Base-by-base conservation (phyloP, 2,888 invertebrate genomes). In the Andrena minutula region DNA sequence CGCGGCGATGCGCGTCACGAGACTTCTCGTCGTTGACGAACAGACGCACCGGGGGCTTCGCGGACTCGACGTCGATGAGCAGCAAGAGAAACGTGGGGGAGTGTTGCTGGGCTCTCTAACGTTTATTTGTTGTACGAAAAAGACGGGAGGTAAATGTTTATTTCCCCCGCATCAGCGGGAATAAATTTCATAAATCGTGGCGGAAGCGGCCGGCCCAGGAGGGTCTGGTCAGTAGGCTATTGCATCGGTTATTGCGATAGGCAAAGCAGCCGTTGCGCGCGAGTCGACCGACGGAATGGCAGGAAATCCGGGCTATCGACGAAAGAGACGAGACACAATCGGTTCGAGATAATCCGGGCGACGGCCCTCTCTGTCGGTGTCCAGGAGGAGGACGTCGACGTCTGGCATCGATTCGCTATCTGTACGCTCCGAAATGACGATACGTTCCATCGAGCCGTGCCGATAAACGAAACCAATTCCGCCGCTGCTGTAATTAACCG, bases 371-470 rank as follows among this genome's bases (percentile, higher is more conserved):
- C 75, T 69, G 79, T 73, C 79, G 84, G 82, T 82, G 79, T 75
- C 66, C 76, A 77, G 61, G 71, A 72, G 75, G 72, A 80, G 70
- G 58, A 75, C 74, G 76, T 76, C 78, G 79, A 83, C 83, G 84
- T 84, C 84, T 84, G 80, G 68, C 76, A 81, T 88, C 81, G 87
- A 83, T 82, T 83, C 60, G 77, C 84, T 78, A 80, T 87, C 66
- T 32, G 69, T 41, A 30, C 72, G 75, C 51, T 79, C 10, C 77
- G 72, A 75, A 80, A 75, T 64, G 81, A 85, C 82, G 82, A 76
- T 73, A 79, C 82, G 71, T 85, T 79, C 78, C 61, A 53, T 78
- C 64, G 65, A 76, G 53, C 35, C 20, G 10, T 32, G 58, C 61
- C 70, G 70, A 65, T 75, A 65, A 71, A 79, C 69, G 75, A 84